phyloP scores from a whole-genome alignment of 2,888 invertebrate species.

The Hoplodrina ambigua region DNA sequence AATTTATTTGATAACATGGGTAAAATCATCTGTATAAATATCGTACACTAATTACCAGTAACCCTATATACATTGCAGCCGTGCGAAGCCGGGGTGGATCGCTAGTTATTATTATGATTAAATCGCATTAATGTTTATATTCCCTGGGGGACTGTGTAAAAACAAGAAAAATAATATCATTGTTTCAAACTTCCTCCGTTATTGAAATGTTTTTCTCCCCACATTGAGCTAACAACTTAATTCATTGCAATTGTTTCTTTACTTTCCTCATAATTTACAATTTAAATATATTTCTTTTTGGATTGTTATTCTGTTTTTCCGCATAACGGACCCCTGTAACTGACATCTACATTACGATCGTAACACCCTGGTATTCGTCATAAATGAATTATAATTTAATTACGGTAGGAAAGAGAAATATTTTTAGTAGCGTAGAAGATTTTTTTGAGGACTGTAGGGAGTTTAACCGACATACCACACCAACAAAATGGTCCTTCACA shows the following conservation, averaged over 20 bases:
- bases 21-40: no score
- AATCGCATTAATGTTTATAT: background rate
- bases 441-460: no score
- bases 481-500: no score
- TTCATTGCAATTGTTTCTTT: slow-evolving; percentile 14
- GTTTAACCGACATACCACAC: no score
- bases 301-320: slow-evolving; percentile 27
- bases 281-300: slow-evolving; percentile 18
- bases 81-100: no score
- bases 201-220: background rate
- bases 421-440: no score
- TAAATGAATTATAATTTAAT: background rate
- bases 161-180: slow-evolving; percentile 7
- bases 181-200: slow-evolving; percentile 2
- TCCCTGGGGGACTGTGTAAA: background rate
- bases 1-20: no score
- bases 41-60: no score
- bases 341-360: background rate
- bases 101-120: background rate
- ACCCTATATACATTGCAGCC: no score
- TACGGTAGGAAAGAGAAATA: no score
- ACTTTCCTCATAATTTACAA: slow-evolving; percentile 18
- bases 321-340: background rate
- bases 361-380: background rate
- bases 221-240: background rate